Conservation (phyloP, 2,888 invertebrate species). For the Ormyrus pomaceus region DNA sequence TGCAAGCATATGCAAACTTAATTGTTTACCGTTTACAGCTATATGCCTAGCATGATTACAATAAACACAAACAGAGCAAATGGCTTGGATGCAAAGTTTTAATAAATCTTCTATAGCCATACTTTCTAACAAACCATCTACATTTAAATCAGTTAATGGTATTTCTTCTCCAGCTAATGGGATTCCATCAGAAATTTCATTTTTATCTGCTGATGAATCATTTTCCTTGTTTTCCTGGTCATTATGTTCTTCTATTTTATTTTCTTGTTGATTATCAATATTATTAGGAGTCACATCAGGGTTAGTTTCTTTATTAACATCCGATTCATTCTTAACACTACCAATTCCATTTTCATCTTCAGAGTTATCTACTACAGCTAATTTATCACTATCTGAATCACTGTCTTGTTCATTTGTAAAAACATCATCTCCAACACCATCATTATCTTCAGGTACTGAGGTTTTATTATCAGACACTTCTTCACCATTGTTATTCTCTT, state of each 20-base stretch:
- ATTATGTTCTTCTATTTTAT: slow-evolving; percentile 42
- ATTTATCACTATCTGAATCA: slow-evolving; percentile 70
- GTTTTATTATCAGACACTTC: slow-evolving; percentile 55
- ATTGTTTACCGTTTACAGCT: slow-evolving; percentile 88
- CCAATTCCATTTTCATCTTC: slow-evolving; percentile 59
- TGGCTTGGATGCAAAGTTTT: slow-evolving; percentile 84
- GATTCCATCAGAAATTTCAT: slow-evolving; percentile 65
- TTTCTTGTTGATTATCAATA: slow-evolving; percentile 34
- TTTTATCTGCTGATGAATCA: background rate
- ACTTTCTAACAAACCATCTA: slow-evolving; percentile 86
- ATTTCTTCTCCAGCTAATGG: slow-evolving; percentile 81
- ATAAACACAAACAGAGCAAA: slow-evolving; percentile 85
- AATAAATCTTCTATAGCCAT: slow-evolving; percentile 84
- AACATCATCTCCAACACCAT: slow-evolving; percentile 58
- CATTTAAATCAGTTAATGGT: slow-evolving; percentile 76
- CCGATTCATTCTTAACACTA: slow-evolving; percentile 15
- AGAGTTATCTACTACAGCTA: slow-evolving; percentile 63
- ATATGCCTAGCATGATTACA: slow-evolving; percentile 92
- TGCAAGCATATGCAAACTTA: slow-evolving; percentile 87
- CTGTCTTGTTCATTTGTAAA: slow-evolving; percentile 63
- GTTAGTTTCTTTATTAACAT: slow-evolving; percentile 37
- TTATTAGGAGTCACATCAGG: slow-evolving; percentile 11
- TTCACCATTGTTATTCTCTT: slow-evolving; percentile 68
- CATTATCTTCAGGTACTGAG: slow-evolving; percentile 52
- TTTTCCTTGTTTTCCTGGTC: slow-evolving; percentile 5